Percentiles rank a stretch among this genome's conserved stretches.
Conservation (phyloP, 37 sponge, comb jelly and placozoan genomes). For the Beroe ovata region DNA sequence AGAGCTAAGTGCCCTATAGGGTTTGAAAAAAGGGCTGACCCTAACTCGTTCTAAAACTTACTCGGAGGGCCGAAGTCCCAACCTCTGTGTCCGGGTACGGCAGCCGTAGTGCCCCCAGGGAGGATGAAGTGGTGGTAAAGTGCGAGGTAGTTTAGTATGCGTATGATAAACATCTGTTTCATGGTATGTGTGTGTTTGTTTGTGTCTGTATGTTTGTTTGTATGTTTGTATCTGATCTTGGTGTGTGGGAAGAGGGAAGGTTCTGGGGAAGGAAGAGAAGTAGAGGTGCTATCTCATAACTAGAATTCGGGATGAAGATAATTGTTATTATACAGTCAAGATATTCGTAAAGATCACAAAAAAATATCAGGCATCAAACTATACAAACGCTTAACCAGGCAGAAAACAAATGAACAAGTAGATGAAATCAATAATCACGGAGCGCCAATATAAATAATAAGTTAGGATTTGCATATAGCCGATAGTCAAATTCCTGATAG, state of each 20-base stretch:
- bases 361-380: too few relatives aligned
- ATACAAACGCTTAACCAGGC: too few relatives aligned
- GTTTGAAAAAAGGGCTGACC: neutral
- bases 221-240: neutral
- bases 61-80: constrained; percentile 47
- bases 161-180: neutral
- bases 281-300: neutral
- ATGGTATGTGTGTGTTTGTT: neutral
- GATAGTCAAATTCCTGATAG: too few relatives aligned
- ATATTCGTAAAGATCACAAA: too few relatives aligned
- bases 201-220: neutral
- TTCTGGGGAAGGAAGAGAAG: neutral
- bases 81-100: neutral
- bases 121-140: neutral
- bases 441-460: too few relatives aligned
- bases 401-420: too few relatives aligned
- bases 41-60: neutral
- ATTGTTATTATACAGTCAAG: too few relatives aligned
- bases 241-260: neutral
- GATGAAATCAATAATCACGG: too few relatives aligned
- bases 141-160: neutral
- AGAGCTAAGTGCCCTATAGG: too few relatives aligned
- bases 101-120: neutral
- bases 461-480: too few relatives aligned
- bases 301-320: too few relatives aligned